A percentile compares a stretch with the other conserved stretches of the same genome.
Conservation (phyloP, 2,797 vertebrate species). For the Melanotaenia parkinsoni region DNA sequence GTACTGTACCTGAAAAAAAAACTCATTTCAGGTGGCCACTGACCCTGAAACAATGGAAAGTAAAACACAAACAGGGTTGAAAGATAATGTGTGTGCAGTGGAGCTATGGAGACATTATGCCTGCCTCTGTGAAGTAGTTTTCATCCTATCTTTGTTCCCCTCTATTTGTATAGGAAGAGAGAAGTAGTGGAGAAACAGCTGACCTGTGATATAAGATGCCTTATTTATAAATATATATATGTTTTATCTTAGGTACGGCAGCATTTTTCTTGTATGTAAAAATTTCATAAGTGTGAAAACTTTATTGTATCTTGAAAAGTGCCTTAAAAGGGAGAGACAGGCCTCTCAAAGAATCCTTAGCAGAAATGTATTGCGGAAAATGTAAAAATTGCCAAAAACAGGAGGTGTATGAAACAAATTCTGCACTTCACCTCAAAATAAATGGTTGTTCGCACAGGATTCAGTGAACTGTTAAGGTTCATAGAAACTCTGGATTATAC, state of each 20-base stretch:
- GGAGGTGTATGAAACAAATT: too few relatives aligned
- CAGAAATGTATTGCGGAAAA: neutral
- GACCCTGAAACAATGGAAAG: slow-evolving; percentile 52
- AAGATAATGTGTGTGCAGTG: slow-evolving; percentile 33
- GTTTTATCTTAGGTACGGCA: neutral
- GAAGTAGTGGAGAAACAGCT: slow-evolving; percentile 32
- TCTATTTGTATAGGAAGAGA: slow-evolving; percentile 8
- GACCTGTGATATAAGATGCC: slow-evolving; percentile 20
- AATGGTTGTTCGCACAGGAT: too few relatives aligned
- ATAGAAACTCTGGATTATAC: neutral
- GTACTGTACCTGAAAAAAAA: slow-evolving; percentile 49
- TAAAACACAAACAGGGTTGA: slow-evolving; percentile 44
- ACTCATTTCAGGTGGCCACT: slow-evolving; percentile 63
- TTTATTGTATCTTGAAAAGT: too few relatives aligned
- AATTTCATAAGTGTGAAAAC: neutral
- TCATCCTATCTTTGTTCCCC: neutral
- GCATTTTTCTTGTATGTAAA: slow-evolving; percentile 11
- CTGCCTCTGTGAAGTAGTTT: slow-evolving; percentile 28
- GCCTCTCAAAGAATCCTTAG: neutral
- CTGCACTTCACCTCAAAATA: too few relatives aligned
- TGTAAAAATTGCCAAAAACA: neutral
- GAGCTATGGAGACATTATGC: slow-evolving; percentile 42
- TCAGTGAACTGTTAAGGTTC: neutral
- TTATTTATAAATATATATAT: neutral
- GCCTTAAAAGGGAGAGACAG: neutral